These are phyloP conservation scores for Cheilosia soror DNA, from an alignment of 2,888 invertebrate genomes.

Conservation along the genomic window DNA sequence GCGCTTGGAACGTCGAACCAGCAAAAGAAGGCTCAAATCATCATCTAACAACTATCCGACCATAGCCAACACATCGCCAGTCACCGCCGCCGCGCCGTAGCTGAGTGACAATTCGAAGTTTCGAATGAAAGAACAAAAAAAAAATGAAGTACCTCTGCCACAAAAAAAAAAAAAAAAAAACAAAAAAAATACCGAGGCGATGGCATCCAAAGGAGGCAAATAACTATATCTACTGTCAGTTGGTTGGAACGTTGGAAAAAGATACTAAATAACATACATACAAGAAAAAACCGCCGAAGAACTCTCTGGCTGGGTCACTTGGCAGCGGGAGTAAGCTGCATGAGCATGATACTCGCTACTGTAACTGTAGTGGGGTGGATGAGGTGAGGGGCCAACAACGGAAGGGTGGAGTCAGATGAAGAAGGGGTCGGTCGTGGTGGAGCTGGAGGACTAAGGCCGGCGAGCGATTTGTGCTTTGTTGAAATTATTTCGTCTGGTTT, in stretches of 20 bases:
- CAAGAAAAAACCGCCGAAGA: conserved; percentile 7
- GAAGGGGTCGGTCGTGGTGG: conserved; percentile 3
- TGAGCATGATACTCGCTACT: conserved; percentile 39
- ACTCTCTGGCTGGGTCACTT: conserved; percentile 54
- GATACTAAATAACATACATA: conserved; percentile 15
- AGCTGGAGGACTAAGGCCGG: conserved; percentile 27
- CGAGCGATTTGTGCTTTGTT: conserved; percentile 30
- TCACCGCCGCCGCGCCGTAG: conserved; percentile 23
- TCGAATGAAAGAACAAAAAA: conserved; percentile 30
- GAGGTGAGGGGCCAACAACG: not conserved
- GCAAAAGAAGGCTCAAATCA: conserved; percentile 65
- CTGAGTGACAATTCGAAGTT: conserved; percentile 66
- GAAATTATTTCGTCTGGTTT: conserved; percentile 1
- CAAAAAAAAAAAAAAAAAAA: conserved; percentile 9
- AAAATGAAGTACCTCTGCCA: not conserved
- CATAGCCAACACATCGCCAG: conserved; percentile 42
- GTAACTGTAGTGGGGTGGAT: not conserved
- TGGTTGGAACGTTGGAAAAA: too few relatives aligned
- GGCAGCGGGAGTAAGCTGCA: conserved; percentile 37
- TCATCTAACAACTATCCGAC: conserved; percentile 49
- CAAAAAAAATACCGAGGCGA: not conserved
- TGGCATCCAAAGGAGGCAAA: conserved; percentile 42
- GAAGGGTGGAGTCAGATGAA: not conserved
- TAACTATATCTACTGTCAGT: conserved; percentile 14
- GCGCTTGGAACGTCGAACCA: conserved; percentile 51